Evolutionary conservation across 2,888 invertebrate genomes (phyloP).

Genomic region (Troilus luridus): DNA sequence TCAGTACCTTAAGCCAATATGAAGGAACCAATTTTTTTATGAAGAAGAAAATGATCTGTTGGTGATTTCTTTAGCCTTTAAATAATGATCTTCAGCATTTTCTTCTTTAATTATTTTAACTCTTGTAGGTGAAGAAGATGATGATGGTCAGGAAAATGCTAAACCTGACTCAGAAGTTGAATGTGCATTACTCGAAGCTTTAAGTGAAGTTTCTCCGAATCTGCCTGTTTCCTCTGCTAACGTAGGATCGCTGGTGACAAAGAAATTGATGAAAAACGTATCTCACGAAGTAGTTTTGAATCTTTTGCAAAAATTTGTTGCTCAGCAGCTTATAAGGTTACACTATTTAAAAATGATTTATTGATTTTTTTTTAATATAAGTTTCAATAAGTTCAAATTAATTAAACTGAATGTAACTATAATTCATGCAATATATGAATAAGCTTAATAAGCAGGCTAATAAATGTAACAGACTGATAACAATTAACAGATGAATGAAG

Average conservation of each 20-base stretch:
- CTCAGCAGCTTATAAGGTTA: conserved; percentile 80
- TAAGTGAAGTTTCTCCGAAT: conserved; percentile 79
- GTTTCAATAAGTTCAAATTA: not conserved
- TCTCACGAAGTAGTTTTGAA: conserved; percentile 78
- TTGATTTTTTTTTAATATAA: conserved; percentile 39
- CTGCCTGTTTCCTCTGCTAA: conserved; percentile 81
- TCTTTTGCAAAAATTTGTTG: conserved; percentile 82
- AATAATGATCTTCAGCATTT: not conserved
- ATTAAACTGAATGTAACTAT: not conserved
- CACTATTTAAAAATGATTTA: not conserved
- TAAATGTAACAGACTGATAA: not conserved
- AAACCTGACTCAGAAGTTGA: conserved; percentile 76
- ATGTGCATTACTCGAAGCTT: conserved; percentile 75
- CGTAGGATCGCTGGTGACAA: conserved; percentile 74
- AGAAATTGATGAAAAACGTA: conserved; percentile 72
- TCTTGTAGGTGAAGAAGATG: conserved; percentile 62
- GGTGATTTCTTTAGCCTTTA: too few species aligned
- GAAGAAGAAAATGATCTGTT: too few species aligned
- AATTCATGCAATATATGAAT: too few species aligned
- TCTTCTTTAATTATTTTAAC: not conserved
- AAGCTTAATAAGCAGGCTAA: too few species aligned
- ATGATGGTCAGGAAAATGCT: conserved; percentile 59
- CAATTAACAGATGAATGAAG: not conserved
- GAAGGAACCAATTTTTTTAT: too few species aligned
- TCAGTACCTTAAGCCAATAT: too few species aligned